Conservation (phyloP, 1,140 invertebrate genomes). For the Drosophila sulfurigaster region DNA sequence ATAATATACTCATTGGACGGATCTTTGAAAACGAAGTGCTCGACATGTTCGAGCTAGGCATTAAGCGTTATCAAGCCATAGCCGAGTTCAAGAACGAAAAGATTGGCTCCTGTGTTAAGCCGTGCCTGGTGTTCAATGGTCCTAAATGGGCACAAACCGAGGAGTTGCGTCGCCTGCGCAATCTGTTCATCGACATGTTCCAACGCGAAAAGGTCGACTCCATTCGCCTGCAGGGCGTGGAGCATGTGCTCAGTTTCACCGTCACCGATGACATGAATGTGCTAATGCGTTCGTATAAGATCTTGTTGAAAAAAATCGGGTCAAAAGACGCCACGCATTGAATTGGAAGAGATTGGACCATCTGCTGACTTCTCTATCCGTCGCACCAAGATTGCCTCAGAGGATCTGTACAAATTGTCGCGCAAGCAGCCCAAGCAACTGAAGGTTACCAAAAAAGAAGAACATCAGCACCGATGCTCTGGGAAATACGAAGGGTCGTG, state of each 20-base stretch:
- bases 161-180: constrained; percentile 93
- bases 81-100: constrained; percentile 93
- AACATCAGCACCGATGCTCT: constrained; percentile 95
- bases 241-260: constrained; percentile 96
- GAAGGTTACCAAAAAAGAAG: constrained; percentile 94
- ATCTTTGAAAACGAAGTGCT: constrained; percentile 95
- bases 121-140: constrained; percentile 97
- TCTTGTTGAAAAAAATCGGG: constrained; percentile 96
- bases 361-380: constrained; percentile 94
- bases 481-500: constrained; percentile 94
- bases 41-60: constrained; percentile 98
- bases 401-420: constrained; percentile 95
- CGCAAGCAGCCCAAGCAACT: constrained; percentile 93
- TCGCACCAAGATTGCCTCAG: constrained; percentile 94
- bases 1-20: constrained; percentile 96
- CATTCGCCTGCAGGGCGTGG: constrained; percentile 95
- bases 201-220: constrained; percentile 92
- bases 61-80: constrained; percentile 93
- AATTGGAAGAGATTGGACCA: constrained; percentile 94
- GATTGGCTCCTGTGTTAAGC: constrained; percentile 93
- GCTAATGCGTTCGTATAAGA: constrained; percentile 95
- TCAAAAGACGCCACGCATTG: constrained; percentile 93
- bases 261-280: constrained; percentile 92
- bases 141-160: constrained; percentile 94
- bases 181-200: constrained; percentile 97